Conservation (phyloP, 2,113 vertebrate genomes). For the Protomyctophum bolini region DNA sequence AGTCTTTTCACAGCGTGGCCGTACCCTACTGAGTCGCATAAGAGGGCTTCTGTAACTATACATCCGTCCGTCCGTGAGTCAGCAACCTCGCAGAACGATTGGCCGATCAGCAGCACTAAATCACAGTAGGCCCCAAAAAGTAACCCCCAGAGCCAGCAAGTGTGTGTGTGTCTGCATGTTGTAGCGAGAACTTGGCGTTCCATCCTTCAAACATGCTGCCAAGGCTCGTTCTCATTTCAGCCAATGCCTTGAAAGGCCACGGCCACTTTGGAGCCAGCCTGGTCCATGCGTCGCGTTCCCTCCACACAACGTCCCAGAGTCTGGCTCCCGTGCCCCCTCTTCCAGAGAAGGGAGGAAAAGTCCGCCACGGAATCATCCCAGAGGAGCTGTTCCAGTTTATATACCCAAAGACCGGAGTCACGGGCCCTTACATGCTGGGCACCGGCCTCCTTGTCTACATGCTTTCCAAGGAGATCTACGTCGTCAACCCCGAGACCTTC, state of each 20-base stretch:
- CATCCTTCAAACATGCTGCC: slow-evolving; percentile 82
- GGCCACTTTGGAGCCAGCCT: slow-evolving; percentile 80
- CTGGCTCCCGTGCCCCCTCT: slow-evolving; percentile 88
- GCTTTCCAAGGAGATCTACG: slow-evolving; percentile 95
- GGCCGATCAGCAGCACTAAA: no score
- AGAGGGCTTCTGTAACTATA: no score
- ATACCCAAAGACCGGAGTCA: slow-evolving; percentile 97
- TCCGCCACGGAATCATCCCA: slow-evolving; percentile 90
- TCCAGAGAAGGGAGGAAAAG: slow-evolving; percentile 92
- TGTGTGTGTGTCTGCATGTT: slow-evolving; percentile 23
- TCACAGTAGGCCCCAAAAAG: no score
- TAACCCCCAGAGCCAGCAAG: no score
- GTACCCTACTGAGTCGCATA: no score
- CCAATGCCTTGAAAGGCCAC: slow-evolving; percentile 77
- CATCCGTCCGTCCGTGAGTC: no score
- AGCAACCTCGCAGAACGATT: no score
- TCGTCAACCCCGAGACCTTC: slow-evolving; percentile 90
- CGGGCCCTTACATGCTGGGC: slow-evolving; percentile 95
- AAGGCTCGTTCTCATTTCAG: slow-evolving; percentile 84
- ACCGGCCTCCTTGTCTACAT: slow-evolving; percentile 88
- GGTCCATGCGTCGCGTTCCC: slow-evolving; percentile 78
- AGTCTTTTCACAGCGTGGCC: no score
- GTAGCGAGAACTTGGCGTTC: slow-evolving; percentile 43
- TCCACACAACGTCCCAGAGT: slow-evolving; percentile 84
- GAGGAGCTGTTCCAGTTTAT: slow-evolving; percentile 95